Base-by-base conservation (phyloP, 1,140 invertebrate species). In the Calephelis nemesis region DNA sequence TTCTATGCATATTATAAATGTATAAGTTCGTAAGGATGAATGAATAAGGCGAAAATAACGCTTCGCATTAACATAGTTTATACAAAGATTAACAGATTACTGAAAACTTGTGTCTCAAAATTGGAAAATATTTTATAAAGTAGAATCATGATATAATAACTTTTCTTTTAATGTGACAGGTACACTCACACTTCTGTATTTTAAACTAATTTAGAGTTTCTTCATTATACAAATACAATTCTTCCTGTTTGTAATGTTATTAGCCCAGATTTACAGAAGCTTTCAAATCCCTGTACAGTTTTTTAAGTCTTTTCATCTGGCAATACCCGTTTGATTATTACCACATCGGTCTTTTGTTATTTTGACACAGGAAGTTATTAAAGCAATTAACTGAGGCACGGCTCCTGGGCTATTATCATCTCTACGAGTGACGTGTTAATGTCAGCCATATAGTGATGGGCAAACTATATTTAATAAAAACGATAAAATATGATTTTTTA, bases 301-400 rank as follows among this genome's bases (percentile, higher is more conserved):
- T 54, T 54, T 11, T 19, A 19, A n/a, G 15, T 47, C 64, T 50
- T 70, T 47, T n/a, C 8, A 52, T 48, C 40, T 19, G 65, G 50
- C 50, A 65, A 62, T 50, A 50, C n/a, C 47, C n/a, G 66, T 49
- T 68, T 72, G 67, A 72, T 70, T 76, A 74, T 73, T 71, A 70
- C 70, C 71, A 66, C 74, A 69, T 58, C 40, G 82, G 79, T 89
- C 88, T 89, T 87, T 91, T 91, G 89, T 91, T 91, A 90, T 91
- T 91, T 91, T 90, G 89, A 91, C 87, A 90, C 89, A 91, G 89
- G 89, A 91, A 91, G 85, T 89, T 89, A 90, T 91, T 91, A 91
- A 89, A 91, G 87, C 85, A 90, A 91, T 91, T 90, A 91, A 89
- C 79, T 85, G 80, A 82, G 85, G 87, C 87, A 87, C 82, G 84